phyloP scores from a whole-genome alignment of 2,888 invertebrate genomes.

The Pseudanteris insignis region DNA sequence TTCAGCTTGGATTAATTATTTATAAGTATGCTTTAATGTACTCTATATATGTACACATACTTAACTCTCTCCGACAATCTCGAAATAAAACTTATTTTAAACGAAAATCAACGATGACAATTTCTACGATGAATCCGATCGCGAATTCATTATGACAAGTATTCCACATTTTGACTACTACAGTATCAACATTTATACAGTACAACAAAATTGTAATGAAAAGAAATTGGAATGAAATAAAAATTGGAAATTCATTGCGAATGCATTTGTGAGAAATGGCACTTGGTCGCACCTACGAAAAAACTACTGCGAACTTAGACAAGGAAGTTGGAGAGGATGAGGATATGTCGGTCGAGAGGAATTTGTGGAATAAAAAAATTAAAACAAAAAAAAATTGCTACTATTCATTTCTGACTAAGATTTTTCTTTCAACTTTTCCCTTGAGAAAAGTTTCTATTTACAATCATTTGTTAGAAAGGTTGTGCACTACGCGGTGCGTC shows the following conservation, averaged over 20 bases:
- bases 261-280: constrained; percentile 33
- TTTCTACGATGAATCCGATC: constrained; percentile 35
- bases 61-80: constrained; percentile 28
- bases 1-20: constrained; percentile 16
- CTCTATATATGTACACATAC: constrained; percentile 39
- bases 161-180: constrained; percentile 62
- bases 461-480: constrained; percentile 26
- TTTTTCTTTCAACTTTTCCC: constrained; percentile 5
- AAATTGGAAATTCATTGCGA: constrained; percentile 52
- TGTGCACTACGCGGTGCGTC: constrained; percentile 38
- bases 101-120: constrained; percentile 20
- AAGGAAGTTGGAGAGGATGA: no score
- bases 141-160: constrained; percentile 56
- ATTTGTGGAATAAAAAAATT: constrained; percentile 2
- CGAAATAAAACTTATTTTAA: constrained; percentile 10
- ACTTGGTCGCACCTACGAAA: constrained; percentile 24
- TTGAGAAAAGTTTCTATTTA: constrained; percentile 30
- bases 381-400: constrained; percentile 8
- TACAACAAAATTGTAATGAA: no score
- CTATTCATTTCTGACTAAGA: constrained; percentile 22
- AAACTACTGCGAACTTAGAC: constrained; percentile 18
- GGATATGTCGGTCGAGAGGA: constrained; percentile 33
- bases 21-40: constrained; percentile 32
- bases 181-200: constrained; percentile 66
- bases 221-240: constrained; percentile 53